phyloP scores from a whole-genome alignment of 2,113 vertebrate genomes.

The Emydura subglobosa region DNA sequence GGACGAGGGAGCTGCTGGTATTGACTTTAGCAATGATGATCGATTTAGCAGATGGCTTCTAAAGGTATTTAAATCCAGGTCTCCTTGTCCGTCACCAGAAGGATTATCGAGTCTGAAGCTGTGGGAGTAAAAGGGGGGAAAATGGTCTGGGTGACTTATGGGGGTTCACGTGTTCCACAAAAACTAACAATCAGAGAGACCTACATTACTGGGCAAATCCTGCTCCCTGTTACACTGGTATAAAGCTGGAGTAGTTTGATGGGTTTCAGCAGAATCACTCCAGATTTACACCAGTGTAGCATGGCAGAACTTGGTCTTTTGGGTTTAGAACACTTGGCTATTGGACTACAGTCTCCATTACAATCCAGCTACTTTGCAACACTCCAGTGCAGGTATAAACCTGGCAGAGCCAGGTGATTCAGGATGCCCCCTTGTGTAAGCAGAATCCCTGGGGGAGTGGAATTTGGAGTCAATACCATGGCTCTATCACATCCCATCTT shows the following conservation, averaged over 20 bases:
- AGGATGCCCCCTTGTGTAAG: not conserved
- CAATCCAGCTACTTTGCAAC: not conserved
- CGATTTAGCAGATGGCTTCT: not conserved
- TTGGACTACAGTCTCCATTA: not conserved
- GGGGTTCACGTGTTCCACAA: fast-evolving
- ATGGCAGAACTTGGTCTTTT: fast-evolving
- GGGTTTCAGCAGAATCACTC: not conserved
- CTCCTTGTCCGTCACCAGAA: not conserved
- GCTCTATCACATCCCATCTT: not conserved
- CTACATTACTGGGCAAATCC: not conserved
- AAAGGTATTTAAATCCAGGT: not conserved
- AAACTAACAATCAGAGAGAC: not conserved
- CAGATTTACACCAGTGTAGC: not conserved
- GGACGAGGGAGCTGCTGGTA: not conserved
- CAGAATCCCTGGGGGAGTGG: not conserved
- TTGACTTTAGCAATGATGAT: not conserved
- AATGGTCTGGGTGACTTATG: not conserved
- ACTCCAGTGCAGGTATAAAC: fast-evolving
- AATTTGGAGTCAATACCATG: not conserved
- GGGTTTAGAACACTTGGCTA: not conserved
- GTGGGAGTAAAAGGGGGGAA: not conserved
- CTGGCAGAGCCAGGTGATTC: not conserved
- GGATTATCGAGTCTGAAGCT: not conserved
- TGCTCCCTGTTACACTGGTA: not conserved
- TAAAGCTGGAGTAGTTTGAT: not conserved